Conservation (phyloP, 2,888 invertebrate species). For the Meganola albula region DNA sequence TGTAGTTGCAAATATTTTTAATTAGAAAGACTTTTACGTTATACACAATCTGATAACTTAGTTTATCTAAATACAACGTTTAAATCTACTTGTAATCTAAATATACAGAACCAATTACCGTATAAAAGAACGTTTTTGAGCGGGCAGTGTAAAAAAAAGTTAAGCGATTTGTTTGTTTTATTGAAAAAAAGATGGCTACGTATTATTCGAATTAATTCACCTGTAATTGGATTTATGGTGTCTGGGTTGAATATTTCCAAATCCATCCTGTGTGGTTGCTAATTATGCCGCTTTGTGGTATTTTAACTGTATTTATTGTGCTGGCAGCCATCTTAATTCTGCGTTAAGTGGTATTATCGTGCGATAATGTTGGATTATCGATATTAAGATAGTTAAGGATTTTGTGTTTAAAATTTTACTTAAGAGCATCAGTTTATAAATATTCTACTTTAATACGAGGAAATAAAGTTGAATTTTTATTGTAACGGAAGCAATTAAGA, state of each 20-base stretch:
- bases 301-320: constrained; percentile 60
- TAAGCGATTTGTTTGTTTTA: constrained; percentile 28
- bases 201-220: constrained; percentile 61
- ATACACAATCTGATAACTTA: neutral
- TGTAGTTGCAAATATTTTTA: constrained; percentile 8
- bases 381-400: constrained; percentile 22
- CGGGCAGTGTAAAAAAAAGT: constrained; percentile 24
- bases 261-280: constrained; percentile 49
- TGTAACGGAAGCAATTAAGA: no score
- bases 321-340: constrained; percentile 44
- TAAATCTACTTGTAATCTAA: constrained; percentile 14
- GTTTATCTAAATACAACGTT: constrained; percentile 4
- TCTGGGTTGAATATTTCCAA: constrained; percentile 43
- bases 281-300: constrained; percentile 54
- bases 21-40: constrained; percentile 3
- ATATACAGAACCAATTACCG: constrained; percentile 25
- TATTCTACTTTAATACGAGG: constrained; percentile 9
- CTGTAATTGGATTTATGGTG: constrained; percentile 66
- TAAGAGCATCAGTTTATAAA: constrained; percentile 6
- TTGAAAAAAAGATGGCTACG: constrained; percentile 22
- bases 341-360: constrained; percentile 38
- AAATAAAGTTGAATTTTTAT: no score
- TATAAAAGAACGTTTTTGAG: constrained; percentile 28
- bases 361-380: constrained; percentile 36
- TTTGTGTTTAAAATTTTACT: constrained; percentile 3